Evolutionary conservation across 2,113 vertebrate species (phyloP).

Genomic region (Carollia perspicillata): DNA sequence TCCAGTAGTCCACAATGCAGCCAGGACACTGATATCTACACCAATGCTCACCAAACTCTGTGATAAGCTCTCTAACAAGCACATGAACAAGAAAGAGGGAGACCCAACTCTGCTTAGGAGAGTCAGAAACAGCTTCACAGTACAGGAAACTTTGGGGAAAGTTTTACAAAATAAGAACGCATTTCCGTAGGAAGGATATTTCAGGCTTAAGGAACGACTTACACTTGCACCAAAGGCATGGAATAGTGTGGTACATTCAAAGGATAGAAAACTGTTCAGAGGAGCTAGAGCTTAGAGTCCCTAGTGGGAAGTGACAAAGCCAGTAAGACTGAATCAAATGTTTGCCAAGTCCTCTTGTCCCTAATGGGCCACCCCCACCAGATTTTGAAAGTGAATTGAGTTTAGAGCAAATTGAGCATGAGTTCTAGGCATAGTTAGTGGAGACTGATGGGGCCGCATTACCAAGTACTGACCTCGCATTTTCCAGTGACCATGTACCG

Average conservation of each 20-base stretch:
- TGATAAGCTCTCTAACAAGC: background rate
- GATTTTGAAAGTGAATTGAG: background rate
- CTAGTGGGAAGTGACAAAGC: background rate
- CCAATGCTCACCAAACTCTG: background rate
- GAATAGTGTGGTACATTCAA: background rate
- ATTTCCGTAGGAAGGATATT: background rate
- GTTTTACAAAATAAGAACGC: background rate
- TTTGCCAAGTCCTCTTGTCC: background rate
- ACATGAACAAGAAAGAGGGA: background rate
- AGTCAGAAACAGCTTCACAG: background rate
- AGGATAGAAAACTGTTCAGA: background rate
- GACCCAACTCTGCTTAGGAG: background rate
- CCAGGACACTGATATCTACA: background rate
- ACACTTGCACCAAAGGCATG: background rate
- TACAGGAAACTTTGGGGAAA: background rate
- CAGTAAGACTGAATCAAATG: background rate
- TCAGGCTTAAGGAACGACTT: background rate
- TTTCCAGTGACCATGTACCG: background rate
- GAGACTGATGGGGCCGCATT: too few species aligned
- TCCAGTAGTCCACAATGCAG: background rate
- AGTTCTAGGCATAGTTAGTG: background rate
- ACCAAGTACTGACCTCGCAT: background rate
- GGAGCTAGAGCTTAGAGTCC: background rate
- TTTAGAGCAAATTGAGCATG: background rate
- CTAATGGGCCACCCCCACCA: background rate